Percentiles rank a stretch among this genome's conserved stretches.
Conservation (phyloP, 2,113 vertebrate genomes). For the Polypterus bichir region DNA sequence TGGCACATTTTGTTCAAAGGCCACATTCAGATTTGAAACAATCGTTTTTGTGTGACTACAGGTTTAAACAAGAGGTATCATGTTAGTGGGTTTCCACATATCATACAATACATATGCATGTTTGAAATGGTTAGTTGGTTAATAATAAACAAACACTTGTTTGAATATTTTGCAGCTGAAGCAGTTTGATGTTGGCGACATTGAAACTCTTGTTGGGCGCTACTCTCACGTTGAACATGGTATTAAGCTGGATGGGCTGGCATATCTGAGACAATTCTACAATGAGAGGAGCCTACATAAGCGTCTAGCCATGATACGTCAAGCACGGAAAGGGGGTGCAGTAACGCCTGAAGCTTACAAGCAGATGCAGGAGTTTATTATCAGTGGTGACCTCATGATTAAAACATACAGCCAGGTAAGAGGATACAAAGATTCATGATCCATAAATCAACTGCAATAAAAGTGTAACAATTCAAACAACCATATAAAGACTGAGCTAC, state of each 20-base stretch:
- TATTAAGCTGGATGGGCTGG: slow-evolving; percentile 53
- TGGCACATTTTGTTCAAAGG: too few relatives aligned
- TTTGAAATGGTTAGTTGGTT: too few relatives aligned
- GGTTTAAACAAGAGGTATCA: too few relatives aligned
- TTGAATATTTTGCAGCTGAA: slow-evolving; percentile 36
- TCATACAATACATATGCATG: too few relatives aligned
- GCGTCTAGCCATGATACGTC: slow-evolving; percentile 50
- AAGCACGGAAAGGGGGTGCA: slow-evolving; percentile 52
- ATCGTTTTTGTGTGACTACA: too few relatives aligned
- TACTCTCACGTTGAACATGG: slow-evolving; percentile 53
- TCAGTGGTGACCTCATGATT: slow-evolving; percentile 35
- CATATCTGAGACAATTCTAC: slow-evolving; percentile 52
- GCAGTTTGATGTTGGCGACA: slow-evolving; percentile 55
- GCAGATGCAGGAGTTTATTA: slow-evolving; percentile 46
- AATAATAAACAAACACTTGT: background rate
- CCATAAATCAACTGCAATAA: too few relatives aligned
- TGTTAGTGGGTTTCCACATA: too few relatives aligned
- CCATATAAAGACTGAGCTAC: too few relatives aligned
- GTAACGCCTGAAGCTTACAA: slow-evolving; percentile 54
- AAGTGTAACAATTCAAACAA: too few relatives aligned
- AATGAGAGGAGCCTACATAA: slow-evolving; percentile 48
- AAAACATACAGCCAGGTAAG: slow-evolving; percentile 49
- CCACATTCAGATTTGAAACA: too few relatives aligned
- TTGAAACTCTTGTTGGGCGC: slow-evolving; percentile 53
- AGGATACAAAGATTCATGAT: background rate